Conservation (phyloP, 2,113 vertebrate genomes). For the Malaclemys terrapin region DNA sequence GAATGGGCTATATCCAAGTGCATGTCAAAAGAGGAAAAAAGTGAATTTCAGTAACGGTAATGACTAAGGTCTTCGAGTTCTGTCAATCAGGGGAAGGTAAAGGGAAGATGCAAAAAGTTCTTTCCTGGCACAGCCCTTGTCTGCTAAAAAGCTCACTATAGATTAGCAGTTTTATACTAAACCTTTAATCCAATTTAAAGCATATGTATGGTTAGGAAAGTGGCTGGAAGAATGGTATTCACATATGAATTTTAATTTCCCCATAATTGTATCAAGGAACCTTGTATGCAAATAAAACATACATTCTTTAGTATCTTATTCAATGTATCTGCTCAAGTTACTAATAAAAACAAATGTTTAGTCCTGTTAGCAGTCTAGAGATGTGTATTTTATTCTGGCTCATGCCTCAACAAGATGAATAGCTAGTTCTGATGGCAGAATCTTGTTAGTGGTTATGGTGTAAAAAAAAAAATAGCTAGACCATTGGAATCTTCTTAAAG, state of each 20-base stretch:
- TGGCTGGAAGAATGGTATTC: neutral
- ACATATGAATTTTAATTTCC: neutral
- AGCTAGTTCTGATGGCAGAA: neutral
- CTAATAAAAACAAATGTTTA: neutral
- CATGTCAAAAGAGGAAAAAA: neutral
- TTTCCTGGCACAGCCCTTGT: neutral
- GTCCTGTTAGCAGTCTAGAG: neutral
- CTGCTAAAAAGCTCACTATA: neutral
- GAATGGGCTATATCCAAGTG: neutral
- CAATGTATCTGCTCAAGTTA: neutral
- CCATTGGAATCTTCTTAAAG: neutral
- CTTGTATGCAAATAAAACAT: neutral
- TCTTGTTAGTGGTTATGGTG: neutral
- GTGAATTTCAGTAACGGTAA: neutral
- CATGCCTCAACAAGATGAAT: neutral
- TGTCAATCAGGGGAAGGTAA: neutral
- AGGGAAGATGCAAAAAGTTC: neutral
- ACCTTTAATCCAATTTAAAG: neutral
- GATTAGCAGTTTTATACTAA: neutral
- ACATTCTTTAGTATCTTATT: neutral
- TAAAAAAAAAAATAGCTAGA: neutral
- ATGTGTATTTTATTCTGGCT: neutral
- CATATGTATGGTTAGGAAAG: neutral
- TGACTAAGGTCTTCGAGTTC: neutral
- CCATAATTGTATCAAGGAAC: neutral